Conservation (phyloP, 1,140 invertebrate species). For the Drosophila orena region DNA sequence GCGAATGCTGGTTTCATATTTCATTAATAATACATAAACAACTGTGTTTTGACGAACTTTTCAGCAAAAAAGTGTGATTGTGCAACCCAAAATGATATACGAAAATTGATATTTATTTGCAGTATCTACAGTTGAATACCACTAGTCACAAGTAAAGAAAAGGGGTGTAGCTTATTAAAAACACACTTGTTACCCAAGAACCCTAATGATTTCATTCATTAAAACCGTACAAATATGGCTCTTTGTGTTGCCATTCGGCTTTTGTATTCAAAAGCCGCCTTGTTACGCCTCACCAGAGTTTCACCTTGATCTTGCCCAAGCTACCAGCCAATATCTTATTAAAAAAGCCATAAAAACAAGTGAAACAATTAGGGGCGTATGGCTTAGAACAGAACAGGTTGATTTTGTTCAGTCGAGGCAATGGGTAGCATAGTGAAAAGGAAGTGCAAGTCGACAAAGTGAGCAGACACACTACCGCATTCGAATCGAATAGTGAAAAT, state of each 20-base stretch:
- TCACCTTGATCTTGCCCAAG: slow-evolving; percentile 71
- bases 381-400: slow-evolving; percentile 42
- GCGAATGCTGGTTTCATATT: slow-evolving; percentile 3
- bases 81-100: no score
- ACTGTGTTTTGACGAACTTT: not conserved
- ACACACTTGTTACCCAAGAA: not conserved
- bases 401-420: slow-evolving; percentile 1
- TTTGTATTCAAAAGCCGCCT: slow-evolving; percentile 21
- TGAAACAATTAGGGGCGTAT: slow-evolving; percentile 46
- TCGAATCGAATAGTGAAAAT: slow-evolving; percentile 9
- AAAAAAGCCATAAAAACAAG: slow-evolving; percentile 31
- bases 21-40: not conserved
- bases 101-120: no score
- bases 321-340: slow-evolving; percentile 30
- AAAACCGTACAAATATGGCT: slow-evolving; percentile 19
- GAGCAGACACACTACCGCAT: slow-evolving; percentile 26
- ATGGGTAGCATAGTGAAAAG: slow-evolving; percentile 9
- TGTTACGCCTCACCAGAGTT: slow-evolving; percentile 62
- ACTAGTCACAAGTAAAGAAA: not conserved
- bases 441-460: slow-evolving; percentile 43
- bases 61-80: no score
- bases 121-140: no score
- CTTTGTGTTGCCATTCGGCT: slow-evolving; percentile 16
- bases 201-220: slow-evolving; percentile 47
- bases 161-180: not conserved